Evolutionary conservation across 2,888 invertebrate species (phyloP).

Genomic region (Lutraria lutraria): DNA sequence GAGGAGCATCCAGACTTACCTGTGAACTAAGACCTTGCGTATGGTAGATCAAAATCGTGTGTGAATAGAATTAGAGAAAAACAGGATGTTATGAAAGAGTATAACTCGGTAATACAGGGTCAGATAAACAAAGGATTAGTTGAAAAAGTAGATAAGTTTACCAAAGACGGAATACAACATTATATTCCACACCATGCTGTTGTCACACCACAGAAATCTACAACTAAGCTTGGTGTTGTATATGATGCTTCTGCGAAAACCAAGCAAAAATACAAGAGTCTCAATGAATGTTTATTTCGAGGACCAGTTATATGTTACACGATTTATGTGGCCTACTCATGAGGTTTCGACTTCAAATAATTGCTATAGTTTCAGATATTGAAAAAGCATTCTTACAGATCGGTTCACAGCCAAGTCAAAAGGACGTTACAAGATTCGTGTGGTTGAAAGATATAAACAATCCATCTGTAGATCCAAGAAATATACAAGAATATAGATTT

Average conservation of each 20-base stretch:
- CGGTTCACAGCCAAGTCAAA: constrained; percentile 35
- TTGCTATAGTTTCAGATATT: constrained; percentile 53
- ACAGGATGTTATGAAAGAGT: constrained; percentile 36
- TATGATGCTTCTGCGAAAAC: constrained; percentile 51
- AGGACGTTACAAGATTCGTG: constrained; percentile 56
- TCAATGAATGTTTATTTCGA: constrained; percentile 54
- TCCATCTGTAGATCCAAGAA: background rate
- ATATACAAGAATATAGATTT: constrained; percentile 43
- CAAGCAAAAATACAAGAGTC: constrained; percentile 36
- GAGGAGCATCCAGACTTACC: constrained; percentile 37
- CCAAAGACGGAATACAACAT: background rate
- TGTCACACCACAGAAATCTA: constrained; percentile 41
- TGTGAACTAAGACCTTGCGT: constrained; percentile 39
- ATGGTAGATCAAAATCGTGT: constrained; percentile 36
- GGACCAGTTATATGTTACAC: too few species aligned
- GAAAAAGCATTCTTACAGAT: constrained; percentile 54
- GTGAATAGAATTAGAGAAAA: constrained; percentile 31
- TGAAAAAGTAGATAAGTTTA: constrained; percentile 34
- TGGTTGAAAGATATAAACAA: constrained; percentile 50
- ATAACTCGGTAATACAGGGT: constrained; percentile 44
- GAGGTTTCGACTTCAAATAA: constrained; percentile 36
- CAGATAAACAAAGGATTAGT: constrained; percentile 46
- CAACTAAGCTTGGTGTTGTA: constrained; percentile 35
- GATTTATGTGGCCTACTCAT: constrained; percentile 47
- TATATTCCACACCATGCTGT: constrained; percentile 48